Base-by-base conservation (phyloP, 2,113 vertebrate species). In the Motacilla tschutschensis region DNA sequence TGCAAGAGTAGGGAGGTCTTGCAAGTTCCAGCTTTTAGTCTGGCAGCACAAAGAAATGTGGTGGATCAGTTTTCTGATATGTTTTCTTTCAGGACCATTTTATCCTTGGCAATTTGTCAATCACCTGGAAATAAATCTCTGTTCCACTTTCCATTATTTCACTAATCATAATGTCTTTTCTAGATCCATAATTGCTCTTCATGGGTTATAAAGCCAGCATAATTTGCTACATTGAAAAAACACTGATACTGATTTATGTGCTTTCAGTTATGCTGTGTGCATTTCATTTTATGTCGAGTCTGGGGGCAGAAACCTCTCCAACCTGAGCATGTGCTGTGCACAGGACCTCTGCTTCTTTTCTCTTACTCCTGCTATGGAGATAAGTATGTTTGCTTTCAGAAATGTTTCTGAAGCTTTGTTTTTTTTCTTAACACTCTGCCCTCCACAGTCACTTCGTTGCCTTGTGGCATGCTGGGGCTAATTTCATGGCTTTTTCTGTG, bases 151-250 rank as follows among this genome's bases (percentile, higher is more conserved):
- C 58, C 24, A 43, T 84, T 80, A 59, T 78, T 87, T 92, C 58
- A 73, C 12, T 63, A 83, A 76, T 38, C 48, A 38, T 79, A 85
- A 53, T 44, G 43, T 76, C 75, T 66, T 91, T 87, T 79, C 85
- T 94, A 71, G 66, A 80, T 83, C 59, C 38, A 40, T 93, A 94
- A 94, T 92, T 93, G 88, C 83, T 96, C 93, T 94, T 97, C 79
- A 83, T 28, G 79, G 84, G 60, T 78, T 88, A 91, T 94, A 93
- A 95, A 93, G n/a, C 48, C 14, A 14, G 36, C 70, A 83, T 89
- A 83, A 93, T 93, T 92, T 20, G 25, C 64, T 89, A 35, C 71
- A 60, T 74, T 65, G 31, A 80, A 87, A 92, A 92, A 95, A 75
- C 48, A 82, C 2, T 60, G 54, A 33, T 85, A 91, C 63, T 67